phyloP scores from a whole-genome alignment of 2,797 vertebrate genomes.

The Gila robusta region DNA sequence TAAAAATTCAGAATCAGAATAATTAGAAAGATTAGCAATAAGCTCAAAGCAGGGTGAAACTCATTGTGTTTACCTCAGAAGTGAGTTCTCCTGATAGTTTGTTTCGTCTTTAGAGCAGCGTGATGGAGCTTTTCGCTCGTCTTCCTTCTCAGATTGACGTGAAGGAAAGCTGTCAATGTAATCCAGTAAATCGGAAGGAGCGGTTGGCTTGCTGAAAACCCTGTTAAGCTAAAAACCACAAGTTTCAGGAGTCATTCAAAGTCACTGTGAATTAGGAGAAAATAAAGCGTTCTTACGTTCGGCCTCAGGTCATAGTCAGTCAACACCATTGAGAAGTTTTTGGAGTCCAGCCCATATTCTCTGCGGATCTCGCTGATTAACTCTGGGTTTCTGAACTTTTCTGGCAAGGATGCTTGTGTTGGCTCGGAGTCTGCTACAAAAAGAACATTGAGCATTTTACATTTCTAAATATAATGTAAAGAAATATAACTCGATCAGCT shows the following conservation, averaged over 20 bases:
- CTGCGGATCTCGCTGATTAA: slow-evolving; percentile 74
- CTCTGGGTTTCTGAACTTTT: slow-evolving; percentile 66
- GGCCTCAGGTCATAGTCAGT: slow-evolving; percentile 81
- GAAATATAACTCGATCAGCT: too few species aligned
- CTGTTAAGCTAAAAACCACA: slow-evolving; percentile 65
- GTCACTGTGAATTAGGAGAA: neutral
- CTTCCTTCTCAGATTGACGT: slow-evolving; percentile 74
- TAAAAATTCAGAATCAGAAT: slow-evolving; percentile 51
- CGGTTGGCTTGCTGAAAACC: slow-evolving; percentile 77
- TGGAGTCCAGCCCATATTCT: slow-evolving; percentile 74
- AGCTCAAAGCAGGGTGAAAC: neutral
- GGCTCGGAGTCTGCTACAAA: slow-evolving; percentile 51
- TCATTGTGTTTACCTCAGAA: slow-evolving; percentile 74
- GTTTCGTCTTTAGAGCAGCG: slow-evolving; percentile 66
- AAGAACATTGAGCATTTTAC: slow-evolving; percentile 1
- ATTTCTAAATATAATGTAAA: neutral
- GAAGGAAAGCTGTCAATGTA: slow-evolving; percentile 81
- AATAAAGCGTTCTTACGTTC: slow-evolving; percentile 67
- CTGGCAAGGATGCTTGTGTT: slow-evolving; percentile 43
- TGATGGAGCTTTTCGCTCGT: slow-evolving; percentile 66
- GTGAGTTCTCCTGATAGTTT: slow-evolving; percentile 68
- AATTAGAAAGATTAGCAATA: neutral
- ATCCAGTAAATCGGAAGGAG: slow-evolving; percentile 69
- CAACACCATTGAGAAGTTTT: slow-evolving; percentile 81
- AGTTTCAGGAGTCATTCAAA: neutral